Evolutionary conservation across 2,888 invertebrate species (phyloP), one percentile per base, ranked within the genome.

Genomic region (Noctua janthe): DNA sequence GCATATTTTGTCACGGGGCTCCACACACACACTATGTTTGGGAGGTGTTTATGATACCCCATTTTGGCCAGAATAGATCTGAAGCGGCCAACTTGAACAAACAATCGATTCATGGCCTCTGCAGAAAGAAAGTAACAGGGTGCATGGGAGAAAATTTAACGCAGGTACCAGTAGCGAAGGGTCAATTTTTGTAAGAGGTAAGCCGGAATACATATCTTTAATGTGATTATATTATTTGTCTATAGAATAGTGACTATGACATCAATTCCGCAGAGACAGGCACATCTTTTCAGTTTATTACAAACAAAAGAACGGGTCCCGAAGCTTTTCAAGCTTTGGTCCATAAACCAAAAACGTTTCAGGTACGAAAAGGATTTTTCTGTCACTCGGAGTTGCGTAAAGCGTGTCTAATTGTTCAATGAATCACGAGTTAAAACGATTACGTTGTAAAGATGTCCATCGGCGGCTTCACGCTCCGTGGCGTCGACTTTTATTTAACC

Each of bases 371-470:
- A 64, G 20, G 62, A 8, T 5, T 79, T 80, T 80, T 47, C 35
- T 15, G 43, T 64, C 54, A 15, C 64, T 47, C 15, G 2, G 13
- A 20, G 51, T 51, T 35, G 29, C 23, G 17, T 70, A 51, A 35
- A 64, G 13, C 13, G n/a, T 35, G 54, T 72, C 17, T 66, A 35
- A 80, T 71, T 80, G 47, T 56, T 71, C 64, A 80, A 49, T 80
- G 71, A 80, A 80, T 71, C 51, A 23, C 20, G n/a, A 15, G 20
- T 23, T 64, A 64, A 47, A 54, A 66, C 47, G 71, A 54, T 80
- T 39, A 71, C 54, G 51, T 56, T 80, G 47, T 64, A 56, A 54
- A 80, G 10, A 23, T n/a, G 35, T 47, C 15, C 47, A n/a, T 13
- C 2, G n/a, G 35, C 29, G 29, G 10, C 7, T 66, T 80, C n/a